Evolutionary conservation across 2,113 vertebrate genomes (phyloP).

Genomic region (Atherinomorus stipes): DNA sequence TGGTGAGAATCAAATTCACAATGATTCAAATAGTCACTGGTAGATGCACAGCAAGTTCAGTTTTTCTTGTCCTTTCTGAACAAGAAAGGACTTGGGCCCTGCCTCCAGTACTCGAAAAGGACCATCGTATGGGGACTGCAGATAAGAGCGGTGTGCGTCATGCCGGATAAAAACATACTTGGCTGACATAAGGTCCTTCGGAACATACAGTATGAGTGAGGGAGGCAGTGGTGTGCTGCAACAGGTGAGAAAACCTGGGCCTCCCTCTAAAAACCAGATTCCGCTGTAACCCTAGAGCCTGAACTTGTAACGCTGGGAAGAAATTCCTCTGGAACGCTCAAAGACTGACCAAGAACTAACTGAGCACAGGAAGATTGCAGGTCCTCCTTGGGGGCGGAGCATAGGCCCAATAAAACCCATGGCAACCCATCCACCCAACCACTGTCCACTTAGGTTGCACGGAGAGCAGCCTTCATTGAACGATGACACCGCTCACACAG

Average conservation of each 20-base stretch:
- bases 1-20: too few species aligned
- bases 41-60: too few species aligned
- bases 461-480: neutral
- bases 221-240: neutral
- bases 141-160: neutral
- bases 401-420: neutral
- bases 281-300: neutral
- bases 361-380: neutral
- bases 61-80: neutral
- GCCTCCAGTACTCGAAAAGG: neutral
- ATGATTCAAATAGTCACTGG: too few species aligned
- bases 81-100: neutral
- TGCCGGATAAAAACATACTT: neutral
- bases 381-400: neutral
- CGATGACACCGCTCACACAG: neutral
- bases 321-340: neutral
- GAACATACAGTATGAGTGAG: neutral
- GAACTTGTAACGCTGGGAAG: neutral
- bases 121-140: neutral
- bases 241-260: neutral
- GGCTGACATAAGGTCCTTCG: neutral
- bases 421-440: neutral
- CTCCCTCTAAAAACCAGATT: neutral
- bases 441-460: neutral
- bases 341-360: neutral